Conservation (phyloP, 2,113 vertebrate species). For the Dolichallabes microphthalmus region DNA sequence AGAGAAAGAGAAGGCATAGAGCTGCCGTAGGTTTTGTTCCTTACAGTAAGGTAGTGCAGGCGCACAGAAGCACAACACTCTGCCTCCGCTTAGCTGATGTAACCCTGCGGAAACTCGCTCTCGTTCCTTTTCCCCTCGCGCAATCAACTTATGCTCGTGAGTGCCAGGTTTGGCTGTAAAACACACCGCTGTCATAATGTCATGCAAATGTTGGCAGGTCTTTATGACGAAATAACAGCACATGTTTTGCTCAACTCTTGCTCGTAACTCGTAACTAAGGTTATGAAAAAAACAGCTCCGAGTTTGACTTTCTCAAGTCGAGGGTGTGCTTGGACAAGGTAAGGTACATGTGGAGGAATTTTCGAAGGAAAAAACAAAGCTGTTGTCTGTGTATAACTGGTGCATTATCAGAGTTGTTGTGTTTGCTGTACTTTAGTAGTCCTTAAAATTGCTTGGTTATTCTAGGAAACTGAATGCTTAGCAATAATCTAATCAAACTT, state of each 20-base stretch:
- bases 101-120: conserved; percentile 18
- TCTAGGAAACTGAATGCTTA: background rate
- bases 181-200: conserved; percentile 16
- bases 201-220: conserved; percentile 19
- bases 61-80: background rate
- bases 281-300: background rate
- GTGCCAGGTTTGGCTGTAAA: background rate
- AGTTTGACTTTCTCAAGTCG: conserved; percentile 1
- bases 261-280: background rate
- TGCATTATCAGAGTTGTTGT: background rate
- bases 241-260: conserved; percentile 1
- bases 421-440: background rate
- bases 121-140: background rate
- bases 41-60: background rate
- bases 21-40: conserved; percentile 25
- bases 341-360: too few species aligned
- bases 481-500: background rate
- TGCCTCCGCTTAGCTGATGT: conserved; percentile 39
- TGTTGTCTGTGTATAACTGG: background rate
- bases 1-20: background rate
- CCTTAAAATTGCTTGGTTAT: background rate
- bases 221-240: conserved; percentile 23
- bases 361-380: background rate
- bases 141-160: background rate
- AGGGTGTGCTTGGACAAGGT: background rate